Evolutionary conservation across 2,797 vertebrate genomes (phyloP).

Genomic region (Staurois parvus): DNA sequence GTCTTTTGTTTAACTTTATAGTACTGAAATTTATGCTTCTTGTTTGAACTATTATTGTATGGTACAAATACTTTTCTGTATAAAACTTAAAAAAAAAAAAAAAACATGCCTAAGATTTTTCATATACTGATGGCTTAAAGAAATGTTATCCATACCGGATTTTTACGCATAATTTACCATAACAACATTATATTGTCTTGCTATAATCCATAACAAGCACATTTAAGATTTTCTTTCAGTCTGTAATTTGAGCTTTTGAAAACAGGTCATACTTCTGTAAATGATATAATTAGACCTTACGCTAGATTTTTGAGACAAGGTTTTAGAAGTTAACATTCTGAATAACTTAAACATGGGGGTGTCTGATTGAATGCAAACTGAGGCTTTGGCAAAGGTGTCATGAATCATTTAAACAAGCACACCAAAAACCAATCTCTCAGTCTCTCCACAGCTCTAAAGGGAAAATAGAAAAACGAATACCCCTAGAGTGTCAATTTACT

Average conservation of each 20-base stretch:
- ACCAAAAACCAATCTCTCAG: too few relatives aligned
- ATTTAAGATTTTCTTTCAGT: neutral
- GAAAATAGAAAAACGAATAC: too few relatives aligned
- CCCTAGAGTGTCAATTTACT: too few relatives aligned
- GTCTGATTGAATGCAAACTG: too few relatives aligned
- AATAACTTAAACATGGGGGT: too few relatives aligned
- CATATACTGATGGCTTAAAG: neutral
- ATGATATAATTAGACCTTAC: neutral
- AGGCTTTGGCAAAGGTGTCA: too few relatives aligned
- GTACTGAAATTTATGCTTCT: neutral
- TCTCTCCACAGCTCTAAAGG: too few relatives aligned
- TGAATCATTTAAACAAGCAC: too few relatives aligned
- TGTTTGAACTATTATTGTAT: too few relatives aligned
- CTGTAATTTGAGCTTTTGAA: neutral
- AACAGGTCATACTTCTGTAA: neutral
- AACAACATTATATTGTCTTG: conserved; percentile 12
- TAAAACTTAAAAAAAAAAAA: too few relatives aligned
- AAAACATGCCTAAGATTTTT: neutral
- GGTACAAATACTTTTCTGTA: too few relatives aligned
- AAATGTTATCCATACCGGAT: neutral
- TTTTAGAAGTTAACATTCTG: too few relatives aligned
- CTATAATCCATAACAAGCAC: neutral
- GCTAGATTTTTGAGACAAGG: neutral
- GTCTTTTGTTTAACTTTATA: neutral
- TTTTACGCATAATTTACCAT: conserved; percentile 8